Evolutionary conservation across 2,888 invertebrate genomes (phyloP), one percentile per base, ranked within the genome.

Genomic region (Netelia fuscicornis): DNA sequence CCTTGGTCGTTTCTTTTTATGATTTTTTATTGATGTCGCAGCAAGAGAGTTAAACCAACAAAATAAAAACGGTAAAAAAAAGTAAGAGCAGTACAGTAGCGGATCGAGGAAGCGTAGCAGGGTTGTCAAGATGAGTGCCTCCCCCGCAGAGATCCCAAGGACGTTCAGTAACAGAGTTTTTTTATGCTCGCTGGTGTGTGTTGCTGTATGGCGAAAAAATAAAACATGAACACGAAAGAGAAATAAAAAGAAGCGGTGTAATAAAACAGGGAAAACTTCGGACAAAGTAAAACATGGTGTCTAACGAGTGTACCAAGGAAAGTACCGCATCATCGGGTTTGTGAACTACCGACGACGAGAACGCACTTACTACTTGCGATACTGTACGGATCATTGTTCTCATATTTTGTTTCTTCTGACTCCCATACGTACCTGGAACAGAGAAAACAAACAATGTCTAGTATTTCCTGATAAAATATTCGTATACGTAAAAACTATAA

Each of bases 381-480:
- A 30, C 10, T 58, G 13, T 42, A 23, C 9, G 9, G 11, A 2
- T 68, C 30, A 20, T 25, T 70, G 37, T 54, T 37, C 17, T 65
- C 44, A 58, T 23, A 75, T 13, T 20, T 58, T n/a, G 78, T n/a
- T 60, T 9, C 52, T 65, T 71, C 20, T 17, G 17, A 65, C n/a
- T 52, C 81, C 68, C 62, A 76, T 89, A 89, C 89, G 68, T 88
- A 89, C 89, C 88, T 88, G 89, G 84, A 89, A 89, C 87, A 88
- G 85, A 85, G 80, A 62, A 85, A 48, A 87, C 65, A 42, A 48
- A n/a, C n/a, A 58, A 76, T 52, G 13, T 62, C 8, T 60, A 54
- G 71, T 17, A 52, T 23, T 2, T 11, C 17, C 25, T 10, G 9
- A 48, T 25, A 44, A 42, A 25, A 44, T n/a, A 25, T 25, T 2